phyloP scores from a whole-genome alignment of 64 coral and sea anemone genomes.

The Cladopsammia gracilis region DNA sequence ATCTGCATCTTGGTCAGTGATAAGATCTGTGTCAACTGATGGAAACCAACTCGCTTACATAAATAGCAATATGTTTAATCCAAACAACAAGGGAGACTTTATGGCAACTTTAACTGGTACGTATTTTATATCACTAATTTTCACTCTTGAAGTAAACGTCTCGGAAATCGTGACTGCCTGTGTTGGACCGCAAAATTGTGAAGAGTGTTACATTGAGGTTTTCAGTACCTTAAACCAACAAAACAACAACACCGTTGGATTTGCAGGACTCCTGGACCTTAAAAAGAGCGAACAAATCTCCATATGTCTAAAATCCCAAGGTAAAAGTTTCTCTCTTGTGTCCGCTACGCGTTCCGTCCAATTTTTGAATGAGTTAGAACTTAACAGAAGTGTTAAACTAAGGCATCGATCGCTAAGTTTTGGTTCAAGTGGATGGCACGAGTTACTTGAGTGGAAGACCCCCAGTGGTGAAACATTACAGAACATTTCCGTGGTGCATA shows the following conservation, averaged over 20 bases:
- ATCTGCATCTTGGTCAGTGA: neutral
- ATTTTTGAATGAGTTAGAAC: neutral
- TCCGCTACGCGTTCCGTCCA: neutral
- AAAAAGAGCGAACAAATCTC: neutral
- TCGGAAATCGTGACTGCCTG: slow-evolving; percentile 18
- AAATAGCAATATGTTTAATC: neutral
- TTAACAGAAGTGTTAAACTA: slow-evolving; percentile 12
- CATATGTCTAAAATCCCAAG: neutral
- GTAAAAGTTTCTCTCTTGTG: neutral
- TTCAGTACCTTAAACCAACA: neutral
- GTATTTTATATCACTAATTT: neutral
- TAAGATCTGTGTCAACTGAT: neutral
- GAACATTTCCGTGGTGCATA: neutral
- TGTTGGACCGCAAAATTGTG: slow-evolving; percentile 25
- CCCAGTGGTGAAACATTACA: neutral
- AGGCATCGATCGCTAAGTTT: neutral
- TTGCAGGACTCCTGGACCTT: neutral
- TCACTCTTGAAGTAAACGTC: neutral
- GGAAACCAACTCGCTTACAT: slow-evolving; percentile 27
- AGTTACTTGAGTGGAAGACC: neutral
- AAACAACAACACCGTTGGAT: neutral
- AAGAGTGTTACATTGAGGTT: neutral
- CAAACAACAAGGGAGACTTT: slow-evolving; percentile 3
- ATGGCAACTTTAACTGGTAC: neutral
- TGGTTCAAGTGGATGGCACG: neutral